A percentile compares a stretch with the other conserved stretches of the same genome.
phyloP scores from a whole-genome alignment of 2,888 invertebrate genomes.

The Myopa tessellatipennis region DNA sequence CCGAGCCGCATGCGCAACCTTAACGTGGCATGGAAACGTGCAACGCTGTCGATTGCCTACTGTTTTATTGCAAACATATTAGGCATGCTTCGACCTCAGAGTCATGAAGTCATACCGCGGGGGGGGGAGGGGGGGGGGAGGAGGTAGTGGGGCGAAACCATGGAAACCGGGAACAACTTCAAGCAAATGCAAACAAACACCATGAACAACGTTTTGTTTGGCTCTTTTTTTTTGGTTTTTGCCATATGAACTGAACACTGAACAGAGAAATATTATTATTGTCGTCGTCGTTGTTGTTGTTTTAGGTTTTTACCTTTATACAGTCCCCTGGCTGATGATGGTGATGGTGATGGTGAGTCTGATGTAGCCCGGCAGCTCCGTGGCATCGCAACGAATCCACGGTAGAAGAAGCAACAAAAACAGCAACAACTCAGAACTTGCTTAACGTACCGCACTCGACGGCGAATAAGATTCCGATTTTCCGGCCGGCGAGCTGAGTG shows the following conservation, averaged over 20 bases:
- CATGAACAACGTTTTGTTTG: conserved; percentile 27
- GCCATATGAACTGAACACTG: conserved; percentile 7
- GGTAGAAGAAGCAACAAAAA: conserved; percentile 61
- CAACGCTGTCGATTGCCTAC: conserved; percentile 54
- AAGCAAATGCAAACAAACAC: conserved; percentile 1
- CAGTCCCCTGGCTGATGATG: conserved; percentile 45
- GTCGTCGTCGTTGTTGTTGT: conserved; percentile 10
- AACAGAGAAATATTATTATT: neutral
- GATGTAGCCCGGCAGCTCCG: conserved; percentile 47
- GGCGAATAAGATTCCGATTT: conserved; percentile 23
- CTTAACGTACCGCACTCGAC: conserved; percentile 37
- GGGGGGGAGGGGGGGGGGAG: no score
- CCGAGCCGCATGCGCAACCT: conserved; percentile 32
- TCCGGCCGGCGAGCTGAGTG: conserved; percentile 38
- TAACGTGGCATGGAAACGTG: conserved; percentile 42
- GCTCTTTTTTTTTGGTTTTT: conserved; percentile 37
- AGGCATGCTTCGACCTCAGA: conserved; percentile 52
- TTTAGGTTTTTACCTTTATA: conserved; percentile 35
- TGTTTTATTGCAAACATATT: conserved; percentile 60
- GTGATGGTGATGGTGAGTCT: conserved; percentile 48
- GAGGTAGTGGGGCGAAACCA: conserved; percentile 20
- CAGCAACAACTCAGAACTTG: conserved; percentile 52
- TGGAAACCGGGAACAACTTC: conserved; percentile 7
- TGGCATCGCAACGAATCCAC: conserved; percentile 55
- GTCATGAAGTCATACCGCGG: conserved; percentile 34